Evolutionary conservation across 2,888 invertebrate genomes (phyloP), one percentile per base, ranked within the genome.

Genomic region (Hermaeophaga mercurialis): DNA sequence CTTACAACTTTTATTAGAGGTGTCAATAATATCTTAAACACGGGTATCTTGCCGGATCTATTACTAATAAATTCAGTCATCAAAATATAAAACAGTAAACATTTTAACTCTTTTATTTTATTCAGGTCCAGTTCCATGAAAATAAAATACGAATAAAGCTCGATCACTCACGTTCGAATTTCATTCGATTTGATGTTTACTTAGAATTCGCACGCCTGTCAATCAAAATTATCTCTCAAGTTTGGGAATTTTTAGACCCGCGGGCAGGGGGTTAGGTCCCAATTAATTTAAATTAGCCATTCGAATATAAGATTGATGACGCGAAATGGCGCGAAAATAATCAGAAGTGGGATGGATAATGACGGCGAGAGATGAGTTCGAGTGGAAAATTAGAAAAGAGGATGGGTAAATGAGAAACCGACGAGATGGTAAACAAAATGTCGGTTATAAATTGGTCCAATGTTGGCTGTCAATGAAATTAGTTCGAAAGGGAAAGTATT

Each of bases 241-340:
- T 24, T 22, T 45, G 26, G 49, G 44, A 50, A 48, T 53, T 61
- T 39, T 43, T 15, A 49, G 50, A 45, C 43, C 44, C 17, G 31
- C 15, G 38, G 41, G 22, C 22, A 11, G 15, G 11, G 41, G 3
- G 3, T 19, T 7, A 15, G 19, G 38, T 45, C 24, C 39, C 56
- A 50, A 56, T 56, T 56, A 56, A 56, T 56, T 49, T 45, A 56
- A 56, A 56, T 56, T 56, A 45, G 38, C 44, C 56, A 56, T 56
- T 56, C 49, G 49, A 44, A 56, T 56, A 45, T 56, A 56, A 56
- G 56, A 56, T 56, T 56, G 56, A 56, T 56, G 44, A 48, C 45
- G 50, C 56, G 50, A 56, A 56, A 56, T 49, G 44, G 56, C 50
- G 49, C 45, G 50, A 50, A 56, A 44, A 50, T 50, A 50, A 56